Evolutionary conservation across 2,113 vertebrate species (phyloP), one percentile per base, ranked within the genome.

Genomic region (Melanostigma gelatinosum): DNA sequence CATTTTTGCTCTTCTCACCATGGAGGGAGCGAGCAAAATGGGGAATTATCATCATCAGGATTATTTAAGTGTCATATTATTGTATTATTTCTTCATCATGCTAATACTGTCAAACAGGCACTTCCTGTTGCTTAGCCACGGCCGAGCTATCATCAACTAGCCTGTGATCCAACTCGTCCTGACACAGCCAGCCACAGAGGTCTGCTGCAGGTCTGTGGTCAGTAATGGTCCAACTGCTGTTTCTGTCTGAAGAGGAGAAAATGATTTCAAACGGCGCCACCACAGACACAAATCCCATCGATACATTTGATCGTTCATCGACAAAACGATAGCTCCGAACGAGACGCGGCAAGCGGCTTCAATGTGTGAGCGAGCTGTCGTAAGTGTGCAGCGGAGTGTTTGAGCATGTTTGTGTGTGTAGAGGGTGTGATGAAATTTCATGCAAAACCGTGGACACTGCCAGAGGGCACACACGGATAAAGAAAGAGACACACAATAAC

Each of bases 391-490:
- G 75, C n/a, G 38, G 66, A 63, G 79, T 29, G 70, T 72, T 34
- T 66, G 50, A 62, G 64, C 16, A 52, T 48, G 62, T 75, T 66
- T 85, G 82, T 72, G 82, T 84, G 84, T 81, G 77, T 22, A 73
- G 83, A 86, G 29, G 55, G 80, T 66, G 81, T 94, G 93, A 94
- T 92, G 91, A 94, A 93, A 93, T 91, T 84, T 91, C 82, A 89
- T 94, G 92, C 86, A 94, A 93, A 93, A 78, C 73, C 86, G 81
- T 57, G 78, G 89, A 90, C 75, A 73, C 79, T 86, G 89, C 85
- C 86, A 90, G 82, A 84, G 75, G 75, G 89, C 77, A 84, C 60
- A 55, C 77, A 65, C 8, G 62, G 65, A 80, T 61, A 75, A 52
- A 85, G 60, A 81, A 34, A 65, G 32, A 88, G n/a, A 80, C 61